A percentile compares a stretch with the other conserved stretches of the same genome.
These are phyloP conservation scores for Podarcis lilfordi DNA, from an alignment of 2,797 vertebrate genomes.

Conservation along the genomic window DNA sequence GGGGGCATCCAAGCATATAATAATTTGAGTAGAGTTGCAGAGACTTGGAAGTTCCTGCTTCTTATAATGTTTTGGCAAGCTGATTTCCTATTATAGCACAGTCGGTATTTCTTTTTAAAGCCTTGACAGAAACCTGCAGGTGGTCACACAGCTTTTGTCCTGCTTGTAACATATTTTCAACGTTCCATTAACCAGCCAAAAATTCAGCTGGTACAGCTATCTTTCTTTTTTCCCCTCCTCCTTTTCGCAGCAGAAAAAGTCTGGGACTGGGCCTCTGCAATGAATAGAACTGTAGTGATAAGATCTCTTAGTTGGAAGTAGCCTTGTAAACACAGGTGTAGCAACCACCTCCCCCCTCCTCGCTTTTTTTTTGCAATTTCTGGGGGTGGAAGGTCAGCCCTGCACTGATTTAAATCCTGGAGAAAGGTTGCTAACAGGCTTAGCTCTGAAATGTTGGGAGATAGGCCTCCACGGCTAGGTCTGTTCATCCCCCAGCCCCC, in stretches of 20 bases:
- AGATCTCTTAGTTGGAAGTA: background rate
- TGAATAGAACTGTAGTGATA: background rate
- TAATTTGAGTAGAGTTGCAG: conserved; percentile 75
- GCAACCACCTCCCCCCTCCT: background rate
- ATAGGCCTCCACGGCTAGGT: background rate
- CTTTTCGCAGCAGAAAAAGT: background rate
- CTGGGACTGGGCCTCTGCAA: background rate
- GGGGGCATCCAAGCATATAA: conserved; percentile 72
- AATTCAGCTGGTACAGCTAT: conserved; percentile 13
- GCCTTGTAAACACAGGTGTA: background rate
- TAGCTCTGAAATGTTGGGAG: background rate
- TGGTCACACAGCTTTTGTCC: conserved; percentile 54
- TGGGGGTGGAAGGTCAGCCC: too few species aligned
- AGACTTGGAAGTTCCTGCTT: conserved; percentile 70
- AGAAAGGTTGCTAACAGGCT: background rate
- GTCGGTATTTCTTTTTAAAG: conserved; percentile 67
- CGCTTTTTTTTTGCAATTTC: background rate
- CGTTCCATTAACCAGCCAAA: conserved; percentile 30
- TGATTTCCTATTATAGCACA: conserved; percentile 72
- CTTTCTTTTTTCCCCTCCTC: background rate
- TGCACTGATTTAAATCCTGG: background rate
- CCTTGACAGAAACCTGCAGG: conserved; percentile 67
- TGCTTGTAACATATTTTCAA: conserved; percentile 36
- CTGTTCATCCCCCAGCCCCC: background rate
- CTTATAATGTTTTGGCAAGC: conserved; percentile 67